Base-by-base conservation (phyloP, 2,797 vertebrate species). In the Bovichtus variegatus region DNA sequence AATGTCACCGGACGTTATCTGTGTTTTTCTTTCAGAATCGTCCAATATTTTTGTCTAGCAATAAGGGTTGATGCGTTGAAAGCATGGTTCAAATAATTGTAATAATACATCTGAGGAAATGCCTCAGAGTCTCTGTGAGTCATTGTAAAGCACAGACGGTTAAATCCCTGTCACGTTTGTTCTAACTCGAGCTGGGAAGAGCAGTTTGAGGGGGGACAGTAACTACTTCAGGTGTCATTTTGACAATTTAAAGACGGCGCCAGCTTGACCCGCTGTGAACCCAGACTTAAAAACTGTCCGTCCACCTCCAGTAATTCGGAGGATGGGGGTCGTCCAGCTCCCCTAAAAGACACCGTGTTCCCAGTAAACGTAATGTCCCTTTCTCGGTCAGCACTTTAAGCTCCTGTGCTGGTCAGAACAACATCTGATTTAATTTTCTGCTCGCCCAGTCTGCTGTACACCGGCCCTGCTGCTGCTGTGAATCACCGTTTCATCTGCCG, bases 281-380 rank as follows among this genome's bases (percentile, higher is more conserved):
- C 23, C 6, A 36, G 29, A 43, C 58, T 59, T 13, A 25, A 55
- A 78, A 55, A 55, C 41, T 59, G 8, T 58, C 51, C n/a, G 43
- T 76, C 60, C 15, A 36, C 50, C 41, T 31, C 63, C 12, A 38
- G 16, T 83, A 27, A 71, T 80, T 47, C 50, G 19, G 19, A 51
- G 23, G 18, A 41, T 61, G 5, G 49, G 60, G 53, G 43, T 66
- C 29, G 50, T 55, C 73, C 36, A 82, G 66, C 66, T 76, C 53
- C 3, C 2, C 9, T 53, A 59, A 70, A 67, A 71, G 50, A 82
- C 86, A 36, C 21, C 0, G 21, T 76, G 84, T 85, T 75, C 85
- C 83, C 40, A 69, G 27, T 63, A 59, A 80, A 61, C 81, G 55
- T 15, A 19, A 57, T 69, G 44, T 67, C 66, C 60, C 44, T 46